Conservation (phyloP, 2,113 vertebrate species). For the Maccullochella peelii region DNA sequence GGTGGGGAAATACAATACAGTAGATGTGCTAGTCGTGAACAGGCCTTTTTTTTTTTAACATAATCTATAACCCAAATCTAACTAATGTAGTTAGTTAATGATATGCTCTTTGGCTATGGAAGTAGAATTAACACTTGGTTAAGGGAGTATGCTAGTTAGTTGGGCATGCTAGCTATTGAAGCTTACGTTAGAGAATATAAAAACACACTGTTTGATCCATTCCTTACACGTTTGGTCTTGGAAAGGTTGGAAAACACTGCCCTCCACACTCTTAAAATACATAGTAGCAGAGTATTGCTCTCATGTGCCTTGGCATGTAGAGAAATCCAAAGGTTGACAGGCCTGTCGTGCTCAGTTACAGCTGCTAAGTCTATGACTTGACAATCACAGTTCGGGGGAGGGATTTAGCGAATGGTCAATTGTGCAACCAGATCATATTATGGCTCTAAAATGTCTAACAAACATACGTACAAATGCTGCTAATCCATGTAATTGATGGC, state of each 20-base stretch:
- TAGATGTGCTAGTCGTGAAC: neutral
- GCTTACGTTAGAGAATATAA: neutral
- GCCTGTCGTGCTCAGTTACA: neutral
- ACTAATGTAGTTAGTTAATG: neutral
- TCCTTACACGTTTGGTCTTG: neutral
- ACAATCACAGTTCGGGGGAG: neutral
- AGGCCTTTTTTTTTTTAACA: too few relatives aligned
- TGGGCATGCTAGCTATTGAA: neutral
- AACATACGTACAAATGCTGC: slow-evolving; percentile 3
- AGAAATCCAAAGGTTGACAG: slow-evolving; percentile 1
- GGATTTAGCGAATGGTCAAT: neutral
- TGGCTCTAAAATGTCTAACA: neutral
- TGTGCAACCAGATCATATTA: slow-evolving; percentile 33
- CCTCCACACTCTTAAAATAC: neutral
- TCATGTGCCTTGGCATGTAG: neutral
- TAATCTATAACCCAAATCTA: neutral
- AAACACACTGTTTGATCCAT: neutral
- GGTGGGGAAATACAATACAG: neutral
- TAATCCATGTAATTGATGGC: slow-evolving; percentile 56
- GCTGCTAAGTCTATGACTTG: slow-evolving; percentile 8
- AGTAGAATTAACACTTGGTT: neutral
- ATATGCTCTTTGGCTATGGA: neutral
- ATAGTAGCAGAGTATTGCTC: neutral
- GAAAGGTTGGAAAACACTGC: neutral
- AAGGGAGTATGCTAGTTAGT: neutral